Percentiles rank a stretch among this genome's conserved stretches.
Evolutionary conservation across 2,113 vertebrate genomes (phyloP).

Genomic region (Daubentonia madagascariensis): DNA sequence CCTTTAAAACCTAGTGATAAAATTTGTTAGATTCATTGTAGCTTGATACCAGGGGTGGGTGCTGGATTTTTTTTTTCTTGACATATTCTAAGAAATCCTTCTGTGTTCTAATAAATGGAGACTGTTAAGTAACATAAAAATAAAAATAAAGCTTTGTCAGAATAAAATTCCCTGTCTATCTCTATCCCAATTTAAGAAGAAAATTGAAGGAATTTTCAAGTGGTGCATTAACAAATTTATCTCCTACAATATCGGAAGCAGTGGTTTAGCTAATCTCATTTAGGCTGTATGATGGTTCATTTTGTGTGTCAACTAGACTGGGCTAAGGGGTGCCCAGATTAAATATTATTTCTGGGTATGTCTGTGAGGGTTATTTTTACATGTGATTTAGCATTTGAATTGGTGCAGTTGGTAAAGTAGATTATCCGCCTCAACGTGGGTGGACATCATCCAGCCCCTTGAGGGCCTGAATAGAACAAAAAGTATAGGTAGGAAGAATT

Average conservation of each 20-base stretch:
- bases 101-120: not conserved
- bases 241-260: not conserved
- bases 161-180: not conserved
- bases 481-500: fast-evolving
- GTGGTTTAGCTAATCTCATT: not conserved
- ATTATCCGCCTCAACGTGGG: not conserved
- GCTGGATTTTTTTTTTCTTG: not conserved
- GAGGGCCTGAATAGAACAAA: not conserved
- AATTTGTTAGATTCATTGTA: constrained; percentile 41
- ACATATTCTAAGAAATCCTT: not conserved
- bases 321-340: not conserved
- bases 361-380: not conserved
- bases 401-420: too few relatives aligned
- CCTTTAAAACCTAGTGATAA: constrained; percentile 65
- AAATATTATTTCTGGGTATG: not conserved
- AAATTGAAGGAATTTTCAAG: not conserved
- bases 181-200: not conserved
- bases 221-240: not conserved
- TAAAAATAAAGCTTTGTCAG: not conserved
- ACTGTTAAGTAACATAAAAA: not conserved
- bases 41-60: not conserved
- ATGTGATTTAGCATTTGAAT: not conserved
- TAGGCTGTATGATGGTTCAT: not conserved
- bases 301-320: not conserved
- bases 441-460: fast-evolving